Percentiles rank a stretch among this genome's conserved stretches.
Evolutionary conservation across 2,888 invertebrate species (phyloP).

Genomic region (Boloria selene): DNA sequence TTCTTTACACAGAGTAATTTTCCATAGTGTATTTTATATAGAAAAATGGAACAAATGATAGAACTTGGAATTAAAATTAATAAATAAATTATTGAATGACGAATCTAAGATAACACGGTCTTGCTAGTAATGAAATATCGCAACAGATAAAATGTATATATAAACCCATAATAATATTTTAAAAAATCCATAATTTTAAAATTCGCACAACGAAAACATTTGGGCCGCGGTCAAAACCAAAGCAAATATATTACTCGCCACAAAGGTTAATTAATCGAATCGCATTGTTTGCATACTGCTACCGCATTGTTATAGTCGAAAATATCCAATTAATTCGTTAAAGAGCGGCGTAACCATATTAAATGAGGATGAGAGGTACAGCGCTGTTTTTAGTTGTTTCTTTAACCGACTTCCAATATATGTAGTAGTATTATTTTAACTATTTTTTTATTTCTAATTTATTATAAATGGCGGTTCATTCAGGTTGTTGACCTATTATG

Average conservation of each 20-base stretch:
- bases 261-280: slow-evolving; percentile 29
- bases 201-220: slow-evolving; percentile 20
- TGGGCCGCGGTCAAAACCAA: slow-evolving; percentile 15
- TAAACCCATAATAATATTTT: too few species aligned
- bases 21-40: too few species aligned
- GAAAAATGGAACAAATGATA: too few species aligned
- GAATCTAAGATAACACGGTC: too few species aligned
- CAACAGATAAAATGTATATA: too few species aligned
- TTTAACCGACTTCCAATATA: background rate
- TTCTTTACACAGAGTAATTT: too few species aligned
- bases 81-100: too few species aligned
- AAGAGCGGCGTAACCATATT: background rate
- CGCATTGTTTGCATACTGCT: slow-evolving; percentile 38
- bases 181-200: background rate
- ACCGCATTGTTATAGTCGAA: slow-evolving; percentile 55
- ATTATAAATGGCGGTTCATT: too few species aligned
- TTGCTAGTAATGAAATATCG: too few species aligned
- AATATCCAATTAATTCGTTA: slow-evolving; percentile 62
- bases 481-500: too few species aligned
- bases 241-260: slow-evolving; percentile 23
- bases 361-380: background rate
- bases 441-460: too few species aligned
- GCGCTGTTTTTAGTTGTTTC: background rate
- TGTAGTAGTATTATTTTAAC: background rate
- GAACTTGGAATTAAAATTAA: too few species aligned